These are phyloP conservation scores for Psophia crepitans DNA, from an alignment of 2,113 vertebrate species.

Conservation along the genomic window DNA sequence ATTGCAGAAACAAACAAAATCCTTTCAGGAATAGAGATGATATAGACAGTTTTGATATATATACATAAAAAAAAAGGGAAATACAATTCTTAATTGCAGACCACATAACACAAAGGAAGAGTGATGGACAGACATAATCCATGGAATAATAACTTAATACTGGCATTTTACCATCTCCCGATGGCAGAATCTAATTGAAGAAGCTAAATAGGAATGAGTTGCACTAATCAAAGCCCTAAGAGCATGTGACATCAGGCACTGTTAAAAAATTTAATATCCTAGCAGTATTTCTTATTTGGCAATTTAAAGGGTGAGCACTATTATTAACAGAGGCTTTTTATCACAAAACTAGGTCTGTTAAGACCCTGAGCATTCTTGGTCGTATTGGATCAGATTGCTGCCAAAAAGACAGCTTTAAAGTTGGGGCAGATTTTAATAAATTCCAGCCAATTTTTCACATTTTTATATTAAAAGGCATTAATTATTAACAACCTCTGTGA, in stretches of 20 bases:
- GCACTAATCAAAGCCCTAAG: not conserved
- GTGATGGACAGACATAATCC: not conserved
- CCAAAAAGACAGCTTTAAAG: not conserved
- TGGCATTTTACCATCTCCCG: not conserved
- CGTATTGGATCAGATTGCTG: not conserved
- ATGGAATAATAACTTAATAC: not conserved
- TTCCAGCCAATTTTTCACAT: not conserved
- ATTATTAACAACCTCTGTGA: constrained; percentile 18
- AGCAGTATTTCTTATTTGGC: not conserved
- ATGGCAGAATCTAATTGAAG: not conserved
- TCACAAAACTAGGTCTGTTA: not conserved
- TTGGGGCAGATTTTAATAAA: constrained; percentile 4
- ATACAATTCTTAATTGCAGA: not conserved
- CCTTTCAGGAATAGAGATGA: not conserved
- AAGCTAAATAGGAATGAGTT: not conserved
- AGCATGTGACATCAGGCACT: not conserved
- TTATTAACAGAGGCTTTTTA: not conserved
- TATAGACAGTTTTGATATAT: not conserved
- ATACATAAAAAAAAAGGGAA: not conserved
- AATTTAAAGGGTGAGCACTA: not conserved
- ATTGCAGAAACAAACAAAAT: not conserved
- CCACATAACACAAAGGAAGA: not conserved
- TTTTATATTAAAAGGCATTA: not conserved
- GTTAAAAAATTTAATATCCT: not conserved
- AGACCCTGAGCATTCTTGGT: not conserved